Conservation (phyloP, 2,797 vertebrate genomes). For the Yasuhikotakia modesta region DNA sequence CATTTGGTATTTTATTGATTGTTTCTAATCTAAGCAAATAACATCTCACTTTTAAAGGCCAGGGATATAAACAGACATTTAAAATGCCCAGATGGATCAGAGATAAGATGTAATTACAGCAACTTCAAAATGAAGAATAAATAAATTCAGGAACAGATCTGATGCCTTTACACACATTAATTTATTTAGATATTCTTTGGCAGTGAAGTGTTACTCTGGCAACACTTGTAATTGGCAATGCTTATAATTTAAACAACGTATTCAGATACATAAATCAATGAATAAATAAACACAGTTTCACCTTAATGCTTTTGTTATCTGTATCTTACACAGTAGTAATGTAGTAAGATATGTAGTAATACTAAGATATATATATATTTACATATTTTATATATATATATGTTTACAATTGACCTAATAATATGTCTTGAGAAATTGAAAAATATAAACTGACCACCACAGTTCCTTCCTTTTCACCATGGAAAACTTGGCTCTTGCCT, state of each 20-base stretch:
- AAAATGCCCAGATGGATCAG: slow-evolving; percentile 82
- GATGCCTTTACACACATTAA: slow-evolving; percentile 82
- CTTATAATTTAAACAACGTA: slow-evolving; percentile 52
- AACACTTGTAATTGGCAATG: slow-evolving; percentile 55
- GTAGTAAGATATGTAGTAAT: too few species aligned
- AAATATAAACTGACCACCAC: neutral
- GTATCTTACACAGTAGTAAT: slow-evolving; percentile 5
- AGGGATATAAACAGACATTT: slow-evolving; percentile 85
- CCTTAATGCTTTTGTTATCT: neutral
- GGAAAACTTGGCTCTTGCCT: too few species aligned
- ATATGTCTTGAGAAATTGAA: too few species aligned
- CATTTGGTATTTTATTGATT: slow-evolving; percentile 88
- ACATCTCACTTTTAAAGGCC: slow-evolving; percentile 85
- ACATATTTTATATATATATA: too few species aligned
- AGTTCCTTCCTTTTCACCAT: slow-evolving; percentile 38
- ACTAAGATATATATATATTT: too few species aligned
- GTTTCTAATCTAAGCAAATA: slow-evolving; percentile 89
- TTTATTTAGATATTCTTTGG: slow-evolving; percentile 43
- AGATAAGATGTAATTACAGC: slow-evolving; percentile 90
- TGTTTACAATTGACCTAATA: too few species aligned
- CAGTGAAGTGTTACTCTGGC: slow-evolving; percentile 36
- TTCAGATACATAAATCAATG: neutral
- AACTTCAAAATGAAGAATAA: slow-evolving; percentile 84
- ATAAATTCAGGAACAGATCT: slow-evolving; percentile 81
- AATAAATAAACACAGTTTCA: neutral